A percentile compares a stretch with the other conserved stretches of the same genome.
phyloP scores from a whole-genome alignment of 2,888 invertebrate genomes.

The Andrena camellia region DNA sequence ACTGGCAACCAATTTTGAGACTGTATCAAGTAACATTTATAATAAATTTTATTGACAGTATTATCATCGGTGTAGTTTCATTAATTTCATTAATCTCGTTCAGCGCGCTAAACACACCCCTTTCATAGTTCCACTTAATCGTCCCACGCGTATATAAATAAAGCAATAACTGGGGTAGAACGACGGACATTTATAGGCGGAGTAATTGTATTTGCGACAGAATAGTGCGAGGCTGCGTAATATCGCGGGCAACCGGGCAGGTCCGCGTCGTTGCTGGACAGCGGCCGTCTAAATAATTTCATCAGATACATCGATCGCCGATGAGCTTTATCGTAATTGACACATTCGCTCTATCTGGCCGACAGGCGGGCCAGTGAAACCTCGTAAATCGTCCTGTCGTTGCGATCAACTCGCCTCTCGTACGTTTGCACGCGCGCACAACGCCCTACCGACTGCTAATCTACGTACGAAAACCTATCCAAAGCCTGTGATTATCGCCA shows the following conservation, averaged over 20 bases:
- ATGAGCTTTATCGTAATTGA: constrained; percentile 75
- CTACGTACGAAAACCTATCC: constrained; percentile 57
- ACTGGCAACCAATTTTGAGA: constrained; percentile 10
- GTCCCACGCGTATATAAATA: constrained; percentile 36
- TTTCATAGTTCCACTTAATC: constrained; percentile 7
- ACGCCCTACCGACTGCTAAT: constrained; percentile 55
- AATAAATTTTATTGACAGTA: constrained; percentile 37
- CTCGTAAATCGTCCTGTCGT: constrained; percentile 75
- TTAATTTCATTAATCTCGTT: neutral
- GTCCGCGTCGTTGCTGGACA: constrained; percentile 57
- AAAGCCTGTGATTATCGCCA: constrained; percentile 38
- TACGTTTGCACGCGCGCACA: constrained; percentile 59
- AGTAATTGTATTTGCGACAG: constrained; percentile 58
- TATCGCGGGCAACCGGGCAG: constrained; percentile 48
- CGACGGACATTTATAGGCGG: constrained; percentile 35
- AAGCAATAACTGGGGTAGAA: constrained; percentile 27
- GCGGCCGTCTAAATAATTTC: constrained; percentile 73
- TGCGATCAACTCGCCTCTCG: constrained; percentile 60
- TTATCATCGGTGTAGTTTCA: neutral
- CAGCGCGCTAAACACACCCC: neutral
- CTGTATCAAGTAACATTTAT: constrained; percentile 27
- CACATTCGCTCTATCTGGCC: constrained; percentile 71
- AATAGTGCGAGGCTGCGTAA: constrained; percentile 49
- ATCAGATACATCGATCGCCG: constrained; percentile 72
- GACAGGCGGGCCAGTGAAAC: constrained; percentile 69